These are phyloP conservation scores for Phasianus colchicus DNA, from an alignment of 2,113 vertebrate genomes.

Conservation along the genomic window DNA sequence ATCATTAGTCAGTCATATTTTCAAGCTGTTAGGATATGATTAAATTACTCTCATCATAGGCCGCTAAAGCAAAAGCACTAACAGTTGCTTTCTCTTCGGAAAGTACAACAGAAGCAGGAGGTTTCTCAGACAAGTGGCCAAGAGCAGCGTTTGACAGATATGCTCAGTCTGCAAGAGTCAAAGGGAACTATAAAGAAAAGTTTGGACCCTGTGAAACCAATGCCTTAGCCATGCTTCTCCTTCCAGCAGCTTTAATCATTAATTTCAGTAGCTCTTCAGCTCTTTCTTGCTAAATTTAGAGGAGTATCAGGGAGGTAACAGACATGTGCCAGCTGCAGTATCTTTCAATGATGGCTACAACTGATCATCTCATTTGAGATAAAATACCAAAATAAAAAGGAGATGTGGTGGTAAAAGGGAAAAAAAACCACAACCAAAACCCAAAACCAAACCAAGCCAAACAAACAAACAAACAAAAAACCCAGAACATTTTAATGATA, in stretches of 20 bases:
- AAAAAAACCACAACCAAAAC: not conserved
- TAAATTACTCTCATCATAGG: not conserved
- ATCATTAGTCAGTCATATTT: not conserved
- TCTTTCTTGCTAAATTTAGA: not conserved
- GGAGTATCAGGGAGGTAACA: not conserved
- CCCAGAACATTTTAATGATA: not conserved
- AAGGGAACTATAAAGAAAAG: not conserved
- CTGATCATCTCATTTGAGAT: not conserved
- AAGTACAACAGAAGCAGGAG: constrained; percentile 15
- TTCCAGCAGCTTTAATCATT: not conserved
- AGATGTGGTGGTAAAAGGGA: not conserved
- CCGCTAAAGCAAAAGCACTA: constrained; percentile 15
- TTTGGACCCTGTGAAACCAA: not conserved
- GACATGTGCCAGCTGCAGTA: fast-evolving
- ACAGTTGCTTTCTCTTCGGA: constrained; percentile 10
- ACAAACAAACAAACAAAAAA: too few species aligned
- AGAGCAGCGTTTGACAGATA: constrained; percentile 13
- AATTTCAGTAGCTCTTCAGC: not conserved
- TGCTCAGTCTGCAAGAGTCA: not conserved
- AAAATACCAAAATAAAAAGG: not conserved
- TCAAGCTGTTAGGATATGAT: not conserved
- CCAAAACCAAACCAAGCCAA: not conserved
- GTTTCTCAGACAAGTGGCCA: not conserved
- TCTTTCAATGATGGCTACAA: not conserved
- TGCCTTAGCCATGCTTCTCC: not conserved